These are phyloP conservation scores for Hypotaenidia okinawae DNA, from an alignment of 2,797 vertebrate genomes.

Conservation along the genomic window DNA sequence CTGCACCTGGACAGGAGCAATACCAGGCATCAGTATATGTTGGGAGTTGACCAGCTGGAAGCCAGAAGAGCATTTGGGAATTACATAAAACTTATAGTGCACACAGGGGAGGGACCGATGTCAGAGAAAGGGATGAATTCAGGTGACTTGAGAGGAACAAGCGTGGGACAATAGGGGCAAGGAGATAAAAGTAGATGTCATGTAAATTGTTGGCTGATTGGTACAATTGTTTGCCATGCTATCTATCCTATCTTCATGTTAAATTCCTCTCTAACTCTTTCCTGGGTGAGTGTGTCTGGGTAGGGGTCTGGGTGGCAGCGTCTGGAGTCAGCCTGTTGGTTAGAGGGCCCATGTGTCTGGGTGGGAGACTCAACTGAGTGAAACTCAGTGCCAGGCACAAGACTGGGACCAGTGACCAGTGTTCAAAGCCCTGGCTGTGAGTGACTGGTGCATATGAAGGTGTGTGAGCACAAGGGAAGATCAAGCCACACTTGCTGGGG, in stretches of 20 bases:
- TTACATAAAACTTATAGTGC: neutral
- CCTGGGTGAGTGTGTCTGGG: neutral
- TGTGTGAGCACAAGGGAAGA: neutral
- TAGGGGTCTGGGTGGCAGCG: neutral
- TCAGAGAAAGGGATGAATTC: neutral
- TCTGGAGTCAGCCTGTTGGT: too few relatives aligned
- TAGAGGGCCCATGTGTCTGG: accelerated
- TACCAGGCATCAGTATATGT: neutral
- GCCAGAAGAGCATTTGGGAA: neutral
- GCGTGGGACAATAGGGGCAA: neutral
- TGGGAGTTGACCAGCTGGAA: neutral
- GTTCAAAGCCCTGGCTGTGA: neutral
- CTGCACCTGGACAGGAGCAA: neutral
- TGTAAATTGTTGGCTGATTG: neutral
- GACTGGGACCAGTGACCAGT: neutral
- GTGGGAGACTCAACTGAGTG: neutral
- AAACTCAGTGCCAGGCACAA: neutral
- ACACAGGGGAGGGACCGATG: neutral
- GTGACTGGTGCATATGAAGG: accelerated
- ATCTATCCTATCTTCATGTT: neutral
- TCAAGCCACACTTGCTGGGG: accelerated
- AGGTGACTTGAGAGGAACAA: neutral
- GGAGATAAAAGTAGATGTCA: neutral
- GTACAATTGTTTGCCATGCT: neutral
- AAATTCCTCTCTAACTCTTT: neutral